These are phyloP conservation scores for Drosophila ironensis DNA, from an alignment of 1,140 invertebrate species.

Conservation along the genomic window DNA sequence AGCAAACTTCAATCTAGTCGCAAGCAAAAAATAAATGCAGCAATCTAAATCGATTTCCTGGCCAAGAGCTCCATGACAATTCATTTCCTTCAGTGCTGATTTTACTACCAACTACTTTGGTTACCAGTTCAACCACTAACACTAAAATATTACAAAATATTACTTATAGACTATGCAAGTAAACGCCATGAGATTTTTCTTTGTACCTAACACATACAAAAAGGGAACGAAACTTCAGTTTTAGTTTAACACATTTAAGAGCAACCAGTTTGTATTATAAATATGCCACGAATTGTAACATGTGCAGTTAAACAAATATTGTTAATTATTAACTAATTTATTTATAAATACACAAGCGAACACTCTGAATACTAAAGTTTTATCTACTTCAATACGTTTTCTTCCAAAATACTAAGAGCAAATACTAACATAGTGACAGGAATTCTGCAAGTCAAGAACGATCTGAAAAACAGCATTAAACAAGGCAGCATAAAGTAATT, in stretches of 20 bases:
- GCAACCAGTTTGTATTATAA: slow-evolving; percentile 39
- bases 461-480: slow-evolving; percentile 28
- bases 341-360: slow-evolving; percentile 29
- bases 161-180: slow-evolving; percentile 14
- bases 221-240: too few relatives aligned
- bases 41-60: slow-evolving; percentile 64
- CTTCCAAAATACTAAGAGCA: slow-evolving; percentile 47
- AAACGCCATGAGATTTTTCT: slow-evolving; percentile 67
- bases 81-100: slow-evolving; percentile 16
- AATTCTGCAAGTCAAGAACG: background rate
- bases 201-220: slow-evolving; percentile 60
- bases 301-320: slow-evolving; percentile 50
- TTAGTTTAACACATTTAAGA: slow-evolving; percentile 39
- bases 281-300: slow-evolving; percentile 57
- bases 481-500: slow-evolving; percentile 29
- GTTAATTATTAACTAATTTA: slow-evolving; percentile 76
- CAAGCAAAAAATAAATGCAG: slow-evolving; percentile 70
- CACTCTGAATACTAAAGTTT: slow-evolving; percentile 45
- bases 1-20: slow-evolving; percentile 70
- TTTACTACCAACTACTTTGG: slow-evolving; percentile 13
- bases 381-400: slow-evolving; percentile 48
- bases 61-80: slow-evolving; percentile 32
- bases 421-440: slow-evolving; percentile 37
- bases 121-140: slow-evolving; percentile 2
- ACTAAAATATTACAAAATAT: background rate